Evolutionary conservation across 2,797 vertebrate genomes (phyloP).

Genomic region (Varecia variegata): DNA sequence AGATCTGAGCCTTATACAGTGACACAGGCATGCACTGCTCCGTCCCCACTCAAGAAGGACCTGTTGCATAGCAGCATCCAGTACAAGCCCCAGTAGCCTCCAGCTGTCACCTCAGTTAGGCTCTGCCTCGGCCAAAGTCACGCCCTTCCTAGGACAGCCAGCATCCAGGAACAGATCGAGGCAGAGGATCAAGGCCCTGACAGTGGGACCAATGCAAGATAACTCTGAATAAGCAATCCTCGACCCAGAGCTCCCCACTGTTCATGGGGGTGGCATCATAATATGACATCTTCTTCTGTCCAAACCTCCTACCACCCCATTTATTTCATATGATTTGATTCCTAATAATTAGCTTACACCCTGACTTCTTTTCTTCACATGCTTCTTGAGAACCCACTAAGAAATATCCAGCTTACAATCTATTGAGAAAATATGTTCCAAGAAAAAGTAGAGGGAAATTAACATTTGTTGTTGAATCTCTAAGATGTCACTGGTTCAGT

Average conservation of each 20-base stretch:
- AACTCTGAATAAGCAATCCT: rapidly evolving
- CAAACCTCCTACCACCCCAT: background rate
- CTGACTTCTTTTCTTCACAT: background rate
- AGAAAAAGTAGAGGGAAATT: background rate
- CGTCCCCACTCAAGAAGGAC: background rate
- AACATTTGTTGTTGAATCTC: background rate
- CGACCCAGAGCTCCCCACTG: background rate
- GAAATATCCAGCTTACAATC: background rate
- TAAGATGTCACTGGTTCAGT: background rate
- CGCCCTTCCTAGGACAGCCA: no score
- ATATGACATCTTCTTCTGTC: background rate
- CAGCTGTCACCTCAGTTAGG: background rate
- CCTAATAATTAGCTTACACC: background rate
- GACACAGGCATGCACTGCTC: no score
- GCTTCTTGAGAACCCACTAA: background rate
- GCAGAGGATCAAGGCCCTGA: background rate
- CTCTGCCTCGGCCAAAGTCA: background rate
- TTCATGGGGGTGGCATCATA: background rate
- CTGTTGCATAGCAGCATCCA: background rate
- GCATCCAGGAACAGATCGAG: background rate
- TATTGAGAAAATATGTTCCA: background rate
- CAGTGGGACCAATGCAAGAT: background rate
- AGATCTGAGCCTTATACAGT: background rate
- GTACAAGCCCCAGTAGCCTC: rapidly evolving
- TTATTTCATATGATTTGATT: background rate